A percentile compares a stretch with the other conserved stretches of the same genome.
Evolutionary conservation across 2,113 vertebrate genomes (phyloP).

Genomic region (Amia ocellicauda): DNA sequence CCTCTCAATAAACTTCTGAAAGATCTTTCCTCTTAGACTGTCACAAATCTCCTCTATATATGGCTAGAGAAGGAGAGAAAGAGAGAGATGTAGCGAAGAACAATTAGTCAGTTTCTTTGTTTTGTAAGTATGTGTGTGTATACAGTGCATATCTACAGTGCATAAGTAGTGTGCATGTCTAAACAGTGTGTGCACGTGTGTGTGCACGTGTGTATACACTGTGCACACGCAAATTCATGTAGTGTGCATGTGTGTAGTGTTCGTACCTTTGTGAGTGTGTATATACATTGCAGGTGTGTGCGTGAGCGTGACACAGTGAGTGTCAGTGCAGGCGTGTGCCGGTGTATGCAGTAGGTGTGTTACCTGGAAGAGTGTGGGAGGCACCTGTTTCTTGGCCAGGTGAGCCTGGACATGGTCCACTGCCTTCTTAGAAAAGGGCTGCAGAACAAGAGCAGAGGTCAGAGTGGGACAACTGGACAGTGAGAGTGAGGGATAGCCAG

Average conservation of each 20-base stretch:
- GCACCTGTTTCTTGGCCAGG: conserved; percentile 87
- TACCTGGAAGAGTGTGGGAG: conserved; percentile 91
- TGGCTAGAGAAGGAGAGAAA: conserved; percentile 43
- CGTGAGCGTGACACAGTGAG: neutral
- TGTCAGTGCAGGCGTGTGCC: neutral
- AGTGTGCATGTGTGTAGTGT: too few relatives aligned
- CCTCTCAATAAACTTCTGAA: conserved; percentile 96
- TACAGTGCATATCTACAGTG: too few relatives aligned
- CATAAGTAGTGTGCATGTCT: too few relatives aligned
- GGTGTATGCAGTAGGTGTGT: conserved; percentile 13
- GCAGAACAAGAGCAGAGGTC: conserved; percentile 39
- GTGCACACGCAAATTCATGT: too few relatives aligned
- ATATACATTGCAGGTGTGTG: too few relatives aligned
- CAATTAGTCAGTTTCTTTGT: too few relatives aligned
- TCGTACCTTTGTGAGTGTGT: too few relatives aligned
- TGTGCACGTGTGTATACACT: neutral
- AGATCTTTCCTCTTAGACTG: conserved; percentile 91
- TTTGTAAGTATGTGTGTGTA: too few relatives aligned
- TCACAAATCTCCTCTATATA: conserved; percentile 98
- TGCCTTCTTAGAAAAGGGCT: conserved; percentile 92
- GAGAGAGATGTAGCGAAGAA: conserved; percentile 23
- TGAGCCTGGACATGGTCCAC: conserved; percentile 94
- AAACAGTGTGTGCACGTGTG: neutral
- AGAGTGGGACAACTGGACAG: neutral
- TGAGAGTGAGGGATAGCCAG: too few relatives aligned